Evolutionary conservation across 1,140 invertebrate species (phyloP).

Genomic region (Heliconius eleuchia): DNA sequence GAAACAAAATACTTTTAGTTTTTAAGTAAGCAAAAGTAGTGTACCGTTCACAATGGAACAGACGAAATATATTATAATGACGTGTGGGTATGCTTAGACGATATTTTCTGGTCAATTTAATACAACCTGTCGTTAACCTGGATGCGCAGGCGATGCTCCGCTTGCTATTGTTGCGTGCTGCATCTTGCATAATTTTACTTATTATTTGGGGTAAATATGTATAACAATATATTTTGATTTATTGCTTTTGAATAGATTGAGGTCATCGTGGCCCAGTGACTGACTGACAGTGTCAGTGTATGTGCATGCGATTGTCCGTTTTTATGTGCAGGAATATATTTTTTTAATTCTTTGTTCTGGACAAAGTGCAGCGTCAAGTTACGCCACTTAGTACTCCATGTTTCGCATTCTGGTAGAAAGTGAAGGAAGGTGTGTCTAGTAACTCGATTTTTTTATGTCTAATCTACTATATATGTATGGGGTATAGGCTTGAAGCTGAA

Average conservation of each 20-base stretch:
- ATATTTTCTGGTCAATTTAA: conserved; percentile 23
- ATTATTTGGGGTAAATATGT: background rate
- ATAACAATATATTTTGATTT: background rate
- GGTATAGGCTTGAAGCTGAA: no score
- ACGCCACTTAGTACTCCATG: no score
- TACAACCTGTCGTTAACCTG: conserved; percentile 17
- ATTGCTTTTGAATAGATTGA: background rate
- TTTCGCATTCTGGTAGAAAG: no score
- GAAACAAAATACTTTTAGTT: no score
- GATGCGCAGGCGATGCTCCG: conserved; percentile 24
- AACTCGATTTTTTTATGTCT: no score
- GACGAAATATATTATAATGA: background rate
- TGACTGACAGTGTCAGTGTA: no score
- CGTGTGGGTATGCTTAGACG: conserved; percentile 10
- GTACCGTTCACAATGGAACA: conserved; percentile 8
- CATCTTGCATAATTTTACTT: conserved; percentile 27
- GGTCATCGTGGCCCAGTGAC: background rate
- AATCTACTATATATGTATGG: no score
- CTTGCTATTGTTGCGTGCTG: conserved; percentile 35
- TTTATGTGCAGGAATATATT: no score
- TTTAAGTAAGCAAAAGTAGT: background rate
- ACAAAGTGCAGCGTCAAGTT: no score
- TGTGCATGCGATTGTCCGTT: no score
- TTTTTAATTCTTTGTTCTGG: no score
- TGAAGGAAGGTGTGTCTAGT: no score